Evolutionary conservation across 2,113 vertebrate genomes (phyloP).

Genomic region (Gobius niger): DNA sequence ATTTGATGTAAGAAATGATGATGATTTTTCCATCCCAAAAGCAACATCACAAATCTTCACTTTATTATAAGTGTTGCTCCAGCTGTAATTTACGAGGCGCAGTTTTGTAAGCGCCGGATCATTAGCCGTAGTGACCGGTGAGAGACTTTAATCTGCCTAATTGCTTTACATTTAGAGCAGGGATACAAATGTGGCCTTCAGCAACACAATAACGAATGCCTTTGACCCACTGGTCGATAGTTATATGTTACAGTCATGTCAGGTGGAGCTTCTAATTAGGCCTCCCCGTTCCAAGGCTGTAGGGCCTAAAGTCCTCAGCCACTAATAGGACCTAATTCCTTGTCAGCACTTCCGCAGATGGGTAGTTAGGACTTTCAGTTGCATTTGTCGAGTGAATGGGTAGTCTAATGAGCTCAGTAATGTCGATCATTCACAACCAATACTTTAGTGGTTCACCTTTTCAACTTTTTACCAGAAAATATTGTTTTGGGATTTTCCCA

Average conservation of each 20-base stretch:
- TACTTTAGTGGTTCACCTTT: neutral
- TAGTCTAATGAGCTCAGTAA: neutral
- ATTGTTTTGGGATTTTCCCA: too few species aligned
- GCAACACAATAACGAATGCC: constrained; percentile 64
- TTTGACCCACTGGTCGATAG: constrained; percentile 70
- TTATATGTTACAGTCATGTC: constrained; percentile 67
- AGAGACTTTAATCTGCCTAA: constrained; percentile 49
- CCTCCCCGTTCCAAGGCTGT: constrained; percentile 33
- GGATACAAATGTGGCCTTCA: constrained; percentile 57
- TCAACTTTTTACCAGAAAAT: too few species aligned
- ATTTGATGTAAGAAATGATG: too few species aligned
- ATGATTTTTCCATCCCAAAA: neutral
- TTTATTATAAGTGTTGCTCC: neutral
- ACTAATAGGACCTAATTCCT: neutral
- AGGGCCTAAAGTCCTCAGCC: neutral
- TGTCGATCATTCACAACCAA: neutral
- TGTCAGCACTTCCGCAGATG: constrained; percentile 3
- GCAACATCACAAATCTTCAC: neutral
- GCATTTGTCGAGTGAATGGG: neutral
- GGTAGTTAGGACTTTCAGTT: neutral
- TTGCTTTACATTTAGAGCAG: constrained; percentile 52
- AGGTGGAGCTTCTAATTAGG: constrained; percentile 71
- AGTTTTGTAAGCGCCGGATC: constrained; percentile 1
- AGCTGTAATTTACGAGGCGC: neutral
- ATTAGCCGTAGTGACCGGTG: constrained; percentile 35